These are phyloP conservation scores for Willisornis vidua DNA, from an alignment of 2,113 vertebrate genomes.

Conservation along the genomic window DNA sequence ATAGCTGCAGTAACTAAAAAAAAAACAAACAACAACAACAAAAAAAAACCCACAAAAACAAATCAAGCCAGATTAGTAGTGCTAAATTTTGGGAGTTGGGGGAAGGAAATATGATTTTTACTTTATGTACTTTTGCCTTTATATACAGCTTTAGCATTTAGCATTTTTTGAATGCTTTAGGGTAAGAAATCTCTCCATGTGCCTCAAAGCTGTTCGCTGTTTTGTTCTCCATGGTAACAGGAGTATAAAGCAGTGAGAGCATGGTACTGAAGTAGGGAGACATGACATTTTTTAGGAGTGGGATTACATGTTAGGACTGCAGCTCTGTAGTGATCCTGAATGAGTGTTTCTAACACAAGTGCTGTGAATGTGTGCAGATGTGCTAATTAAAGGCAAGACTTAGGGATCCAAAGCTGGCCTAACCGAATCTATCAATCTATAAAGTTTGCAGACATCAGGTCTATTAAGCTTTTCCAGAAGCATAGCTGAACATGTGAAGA, in stretches of 20 bases:
- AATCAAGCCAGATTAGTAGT: neutral
- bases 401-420: neutral
- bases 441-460: neutral
- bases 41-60: too few species aligned
- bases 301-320: neutral
- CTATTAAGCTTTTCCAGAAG: neutral
- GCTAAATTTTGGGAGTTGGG: neutral
- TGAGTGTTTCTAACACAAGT: neutral
- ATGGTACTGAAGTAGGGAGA: neutral
- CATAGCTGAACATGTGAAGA: neutral
- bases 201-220: constrained; percentile 14
- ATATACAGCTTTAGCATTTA: neutral
- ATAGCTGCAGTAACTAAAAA: neutral
- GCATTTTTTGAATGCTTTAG: neutral
- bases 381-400: neutral
- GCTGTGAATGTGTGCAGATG: neutral
- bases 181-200: neutral
- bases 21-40: too few species aligned
- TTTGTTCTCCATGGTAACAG: constrained; percentile 57
- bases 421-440: neutral
- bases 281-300: neutral
- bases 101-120: neutral
- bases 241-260: neutral
- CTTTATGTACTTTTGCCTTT: neutral
- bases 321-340: neutral